These are phyloP conservation scores for Melanotaenia duboulayi DNA, from an alignment of 2,113 vertebrate genomes.

Conservation along the genomic window DNA sequence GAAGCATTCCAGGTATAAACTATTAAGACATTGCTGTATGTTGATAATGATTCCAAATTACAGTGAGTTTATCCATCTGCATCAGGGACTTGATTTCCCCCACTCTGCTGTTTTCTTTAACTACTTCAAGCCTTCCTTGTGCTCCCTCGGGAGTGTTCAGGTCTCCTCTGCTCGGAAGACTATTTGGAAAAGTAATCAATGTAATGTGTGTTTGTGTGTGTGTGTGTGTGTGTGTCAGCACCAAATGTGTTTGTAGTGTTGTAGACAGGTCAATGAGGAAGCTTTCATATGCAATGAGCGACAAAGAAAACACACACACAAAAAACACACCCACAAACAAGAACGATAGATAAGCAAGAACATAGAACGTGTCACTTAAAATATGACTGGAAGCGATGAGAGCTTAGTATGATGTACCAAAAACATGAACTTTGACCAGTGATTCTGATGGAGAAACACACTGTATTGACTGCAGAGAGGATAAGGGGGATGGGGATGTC, in stretches of 20 bases:
- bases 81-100: constrained; percentile 33
- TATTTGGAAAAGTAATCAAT: constrained; percentile 74
- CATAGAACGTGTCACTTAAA: constrained; percentile 17
- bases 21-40: background rate
- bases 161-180: constrained; percentile 40
- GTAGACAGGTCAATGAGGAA: constrained; percentile 56
- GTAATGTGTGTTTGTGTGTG: constrained; percentile 36
- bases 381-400: constrained; percentile 4
- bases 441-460: constrained; percentile 30
- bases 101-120: constrained; percentile 36
- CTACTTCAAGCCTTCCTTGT: constrained; percentile 31
- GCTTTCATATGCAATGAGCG: constrained; percentile 30
- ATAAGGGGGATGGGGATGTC: constrained; percentile 22
- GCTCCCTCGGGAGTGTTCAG: constrained; percentile 49
- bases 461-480: constrained; percentile 2
- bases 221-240: constrained; percentile 54
- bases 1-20: constrained; percentile 10
- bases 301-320: constrained; percentile 25
- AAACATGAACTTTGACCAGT: constrained; percentile 54
- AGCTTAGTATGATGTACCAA: constrained; percentile 36
- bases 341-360: background rate
- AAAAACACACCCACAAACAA: background rate
- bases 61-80: constrained; percentile 26
- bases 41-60: constrained; percentile 20
- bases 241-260: constrained; percentile 60